Conservation (phyloP, 2,888 invertebrate species). For the Leucoma salicis region DNA sequence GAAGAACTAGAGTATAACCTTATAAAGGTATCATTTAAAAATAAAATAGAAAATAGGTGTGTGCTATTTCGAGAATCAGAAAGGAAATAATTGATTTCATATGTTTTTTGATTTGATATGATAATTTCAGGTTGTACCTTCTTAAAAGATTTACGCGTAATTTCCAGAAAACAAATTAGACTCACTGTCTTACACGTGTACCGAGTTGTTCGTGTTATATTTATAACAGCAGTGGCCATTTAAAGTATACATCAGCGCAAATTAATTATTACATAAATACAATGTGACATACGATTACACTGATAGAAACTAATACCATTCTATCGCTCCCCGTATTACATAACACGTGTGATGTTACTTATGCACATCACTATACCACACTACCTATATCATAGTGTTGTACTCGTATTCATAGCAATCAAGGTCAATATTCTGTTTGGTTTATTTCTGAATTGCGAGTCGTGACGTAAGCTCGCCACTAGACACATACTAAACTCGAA, state of each 20-base stretch:
- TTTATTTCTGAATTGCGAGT: conserved; percentile 28
- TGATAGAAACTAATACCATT: background rate
- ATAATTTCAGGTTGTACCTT: too few relatives aligned
- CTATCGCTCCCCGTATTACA: conserved; percentile 4
- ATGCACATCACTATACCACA: conserved; percentile 9
- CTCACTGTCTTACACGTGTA: too few relatives aligned
- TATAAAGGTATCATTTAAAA: too few relatives aligned
- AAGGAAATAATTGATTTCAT: too few relatives aligned
- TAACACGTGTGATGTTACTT: conserved; percentile 12
- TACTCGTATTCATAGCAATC: conserved; percentile 14
- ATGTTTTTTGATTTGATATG: too few relatives aligned
- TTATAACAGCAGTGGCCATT: background rate
- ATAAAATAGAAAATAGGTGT: too few relatives aligned
- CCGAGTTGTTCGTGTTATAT: background rate
- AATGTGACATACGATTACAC: background rate
- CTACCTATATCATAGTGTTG: conserved; percentile 11
- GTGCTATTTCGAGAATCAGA: too few relatives aligned
- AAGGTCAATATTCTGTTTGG: conserved; percentile 19
- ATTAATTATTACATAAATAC: background rate
- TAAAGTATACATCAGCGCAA: background rate
- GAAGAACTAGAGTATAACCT: too few relatives aligned
- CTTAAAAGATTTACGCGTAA: too few relatives aligned
- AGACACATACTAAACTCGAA: conserved; percentile 1
- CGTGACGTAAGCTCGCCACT: conserved; percentile 12
- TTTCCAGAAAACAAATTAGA: too few relatives aligned